Conservation (phyloP, 2,888 invertebrate species). For the Ceratothoa steindachneri region DNA sequence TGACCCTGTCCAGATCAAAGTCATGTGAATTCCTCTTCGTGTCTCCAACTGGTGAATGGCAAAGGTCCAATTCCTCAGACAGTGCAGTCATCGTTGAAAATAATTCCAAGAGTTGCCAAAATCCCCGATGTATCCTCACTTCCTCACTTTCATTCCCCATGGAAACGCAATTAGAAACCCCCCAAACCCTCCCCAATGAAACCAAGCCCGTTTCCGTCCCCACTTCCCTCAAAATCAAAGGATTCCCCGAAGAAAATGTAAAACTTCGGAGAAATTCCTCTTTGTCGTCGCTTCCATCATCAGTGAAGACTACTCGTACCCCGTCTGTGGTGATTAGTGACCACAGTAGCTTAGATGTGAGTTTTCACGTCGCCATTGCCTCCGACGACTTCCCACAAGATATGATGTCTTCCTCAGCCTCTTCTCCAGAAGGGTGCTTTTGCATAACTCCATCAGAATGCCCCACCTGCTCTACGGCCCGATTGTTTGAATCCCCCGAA, state of each 20-base stretch:
- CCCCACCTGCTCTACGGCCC: constrained; percentile 40
- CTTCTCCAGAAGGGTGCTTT: constrained; percentile 50
- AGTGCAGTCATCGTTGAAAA: constrained; percentile 42
- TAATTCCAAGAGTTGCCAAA: neutral
- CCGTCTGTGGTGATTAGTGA: constrained; percentile 84
- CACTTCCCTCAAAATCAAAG: too few relatives aligned
- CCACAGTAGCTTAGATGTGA: constrained; percentile 60
- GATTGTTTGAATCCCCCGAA: constrained; percentile 24
- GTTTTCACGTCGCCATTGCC: constrained; percentile 67
- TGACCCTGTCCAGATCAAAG: constrained; percentile 27
- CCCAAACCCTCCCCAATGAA: too few relatives aligned
- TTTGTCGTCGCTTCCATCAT: neutral
- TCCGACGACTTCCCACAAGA: constrained; percentile 53
- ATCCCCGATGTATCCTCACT: neutral
- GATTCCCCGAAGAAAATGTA: too few relatives aligned
- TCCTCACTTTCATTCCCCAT: too few relatives aligned
- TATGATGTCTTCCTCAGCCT: neutral
- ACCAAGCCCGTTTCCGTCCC: too few relatives aligned
- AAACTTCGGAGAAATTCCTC: neutral
- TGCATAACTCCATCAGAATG: constrained; percentile 49
- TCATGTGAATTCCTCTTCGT: constrained; percentile 25
- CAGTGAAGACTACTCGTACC: constrained; percentile 56
- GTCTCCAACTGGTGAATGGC: constrained; percentile 18
- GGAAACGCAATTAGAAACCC: too few relatives aligned
- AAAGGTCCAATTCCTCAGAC: constrained; percentile 35